A percentile compares a stretch with the other conserved stretches of the same genome.
Evolutionary conservation across 2,113 vertebrate species (phyloP).

Genomic region (Abramis brama): DNA sequence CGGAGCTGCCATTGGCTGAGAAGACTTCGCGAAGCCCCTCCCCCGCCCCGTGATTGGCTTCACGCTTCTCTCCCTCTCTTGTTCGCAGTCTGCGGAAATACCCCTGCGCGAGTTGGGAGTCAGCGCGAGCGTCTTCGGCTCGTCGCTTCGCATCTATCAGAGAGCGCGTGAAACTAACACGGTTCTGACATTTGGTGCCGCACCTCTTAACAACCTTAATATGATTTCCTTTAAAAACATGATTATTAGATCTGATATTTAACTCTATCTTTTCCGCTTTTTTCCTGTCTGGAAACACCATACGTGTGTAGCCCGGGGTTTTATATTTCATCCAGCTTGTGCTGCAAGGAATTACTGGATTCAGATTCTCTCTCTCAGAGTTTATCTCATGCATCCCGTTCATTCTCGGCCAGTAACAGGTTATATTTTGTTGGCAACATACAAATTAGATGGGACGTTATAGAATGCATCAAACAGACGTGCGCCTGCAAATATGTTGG

Average conservation of each 20-base stretch:
- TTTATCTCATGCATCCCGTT: constrained; percentile 21
- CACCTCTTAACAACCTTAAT: constrained; percentile 67
- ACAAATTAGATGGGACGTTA: constrained; percentile 34
- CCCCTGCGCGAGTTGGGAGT: constrained; percentile 66
- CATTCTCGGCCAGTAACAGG: background rate
- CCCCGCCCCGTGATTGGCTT: constrained; percentile 67
- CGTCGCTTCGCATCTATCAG: constrained; percentile 66
- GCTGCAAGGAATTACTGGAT: constrained; percentile 27
- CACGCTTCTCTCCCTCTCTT: constrained; percentile 56
- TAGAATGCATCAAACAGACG: background rate
- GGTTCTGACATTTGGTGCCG: constrained; percentile 67
- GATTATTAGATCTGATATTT: constrained; percentile 69
- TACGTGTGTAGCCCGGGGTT: constrained; percentile 48
- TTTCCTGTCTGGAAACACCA: constrained; percentile 55
- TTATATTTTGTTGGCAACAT: constrained; percentile 24
- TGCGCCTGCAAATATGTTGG: background rate
- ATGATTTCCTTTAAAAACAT: constrained; percentile 70
- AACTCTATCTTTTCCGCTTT: constrained; percentile 56
- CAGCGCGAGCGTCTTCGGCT: constrained; percentile 62
- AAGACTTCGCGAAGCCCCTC: constrained; percentile 46
- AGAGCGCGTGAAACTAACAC: constrained; percentile 69
- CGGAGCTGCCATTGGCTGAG: constrained; percentile 61
- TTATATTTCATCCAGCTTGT: constrained; percentile 48
- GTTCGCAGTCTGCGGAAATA: constrained; percentile 75
- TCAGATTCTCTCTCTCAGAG: constrained; percentile 25